These are phyloP conservation scores for Troilus luridus DNA, from an alignment of 2,888 invertebrate species.

Conservation along the genomic window DNA sequence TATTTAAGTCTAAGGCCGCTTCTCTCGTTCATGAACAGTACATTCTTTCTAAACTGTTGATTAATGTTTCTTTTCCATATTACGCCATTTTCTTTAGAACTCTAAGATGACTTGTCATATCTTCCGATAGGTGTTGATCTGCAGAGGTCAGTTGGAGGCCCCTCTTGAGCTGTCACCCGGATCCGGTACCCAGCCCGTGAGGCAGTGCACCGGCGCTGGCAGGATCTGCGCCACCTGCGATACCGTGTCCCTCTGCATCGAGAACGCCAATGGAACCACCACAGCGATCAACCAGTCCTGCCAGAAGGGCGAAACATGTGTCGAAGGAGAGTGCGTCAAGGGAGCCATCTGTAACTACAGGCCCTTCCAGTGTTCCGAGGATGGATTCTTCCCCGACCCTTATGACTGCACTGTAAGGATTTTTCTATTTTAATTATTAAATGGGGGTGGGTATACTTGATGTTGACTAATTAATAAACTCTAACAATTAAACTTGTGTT, in stretches of 20 bases:
- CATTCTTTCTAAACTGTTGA: neutral
- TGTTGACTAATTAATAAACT: neutral
- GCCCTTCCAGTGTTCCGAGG: constrained; percentile 49
- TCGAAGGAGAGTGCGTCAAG: constrained; percentile 4
- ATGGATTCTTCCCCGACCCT: constrained; percentile 50
- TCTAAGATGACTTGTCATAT: neutral
- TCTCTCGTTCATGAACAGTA: neutral
- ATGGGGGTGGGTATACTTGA: neutral
- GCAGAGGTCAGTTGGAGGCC: neutral
- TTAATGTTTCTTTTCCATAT: too few species aligned
- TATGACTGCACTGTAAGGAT: constrained; percentile 46
- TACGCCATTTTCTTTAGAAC: too few species aligned
- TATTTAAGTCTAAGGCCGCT: neutral
- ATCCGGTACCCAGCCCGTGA: neutral
- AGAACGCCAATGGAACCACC: constrained; percentile 2
- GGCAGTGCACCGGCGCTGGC: constrained; percentile 13
- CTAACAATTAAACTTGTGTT: neutral
- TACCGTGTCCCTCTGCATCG: constrained; percentile 33
- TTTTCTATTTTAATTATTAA: neutral
- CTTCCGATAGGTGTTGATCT: neutral
- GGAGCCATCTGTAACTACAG: constrained; percentile 49
- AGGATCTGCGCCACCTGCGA: constrained; percentile 39
- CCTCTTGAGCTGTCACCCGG: neutral
- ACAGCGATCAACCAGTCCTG: neutral
- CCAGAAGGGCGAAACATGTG: neutral